These are phyloP conservation scores for Lutraria rhynchaena DNA, from an alignment of 1,140 invertebrate species.

Conservation along the genomic window DNA sequence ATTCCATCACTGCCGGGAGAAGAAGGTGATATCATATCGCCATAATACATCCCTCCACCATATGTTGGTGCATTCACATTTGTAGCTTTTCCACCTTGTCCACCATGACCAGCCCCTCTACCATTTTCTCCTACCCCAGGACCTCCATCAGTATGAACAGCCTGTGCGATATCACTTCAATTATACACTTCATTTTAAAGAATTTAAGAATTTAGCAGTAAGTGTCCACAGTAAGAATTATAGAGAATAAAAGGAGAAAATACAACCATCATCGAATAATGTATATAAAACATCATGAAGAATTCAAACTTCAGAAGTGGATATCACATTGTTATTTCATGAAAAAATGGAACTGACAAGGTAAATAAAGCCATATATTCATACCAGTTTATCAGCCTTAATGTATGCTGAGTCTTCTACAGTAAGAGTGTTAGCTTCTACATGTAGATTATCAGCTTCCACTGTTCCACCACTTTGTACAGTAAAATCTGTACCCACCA, in stretches of 20 bases:
- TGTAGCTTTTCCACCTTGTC: constrained; percentile 66
- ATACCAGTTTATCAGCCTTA: constrained; percentile 65
- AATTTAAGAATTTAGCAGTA: too few species aligned
- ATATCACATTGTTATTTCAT: background rate
- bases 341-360: background rate
- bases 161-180: constrained; percentile 32
- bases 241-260: too few species aligned
- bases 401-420: constrained; percentile 68
- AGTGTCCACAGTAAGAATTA: too few species aligned
- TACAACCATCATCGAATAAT: too few species aligned
- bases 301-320: background rate
- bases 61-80: background rate
- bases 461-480: constrained; percentile 73
- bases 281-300: background rate
- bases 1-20: constrained; percentile 66
- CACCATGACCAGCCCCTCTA: constrained; percentile 72
- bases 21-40: constrained; percentile 57
- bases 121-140: constrained; percentile 60
- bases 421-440: constrained; percentile 59
- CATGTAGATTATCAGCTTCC: constrained; percentile 64
- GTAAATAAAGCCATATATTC: too few species aligned
- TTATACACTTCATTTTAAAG: too few species aligned
- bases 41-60: constrained; percentile 67
- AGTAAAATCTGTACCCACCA: constrained; percentile 63
- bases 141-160: constrained; percentile 49